Conservation (phyloP, 2,888 invertebrate genomes). For the Tetranychus piercei region DNA sequence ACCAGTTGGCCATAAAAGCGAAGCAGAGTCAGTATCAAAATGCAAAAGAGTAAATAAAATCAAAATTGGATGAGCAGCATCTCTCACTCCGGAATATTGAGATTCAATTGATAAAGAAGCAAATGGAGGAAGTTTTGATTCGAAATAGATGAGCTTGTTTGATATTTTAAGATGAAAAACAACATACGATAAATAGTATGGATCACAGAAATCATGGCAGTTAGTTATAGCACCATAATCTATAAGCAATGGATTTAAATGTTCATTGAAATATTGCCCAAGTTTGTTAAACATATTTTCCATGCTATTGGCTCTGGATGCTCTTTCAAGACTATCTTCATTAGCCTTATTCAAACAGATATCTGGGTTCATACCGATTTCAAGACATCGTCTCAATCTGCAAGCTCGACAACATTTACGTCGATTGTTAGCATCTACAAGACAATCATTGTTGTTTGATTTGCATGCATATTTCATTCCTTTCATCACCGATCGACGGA, state of each 20-base stretch:
- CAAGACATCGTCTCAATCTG: neutral
- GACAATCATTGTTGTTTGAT: neutral
- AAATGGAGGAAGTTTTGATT: neutral
- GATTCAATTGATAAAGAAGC: neutral
- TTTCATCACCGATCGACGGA: slow-evolving; percentile 6
- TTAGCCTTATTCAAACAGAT: slow-evolving; percentile 7
- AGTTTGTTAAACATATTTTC: neutral
- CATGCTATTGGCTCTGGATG: neutral
- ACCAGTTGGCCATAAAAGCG: neutral
- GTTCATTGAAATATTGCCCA: neutral
- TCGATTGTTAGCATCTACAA: neutral
- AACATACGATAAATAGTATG: neutral
- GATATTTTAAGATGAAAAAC: neutral
- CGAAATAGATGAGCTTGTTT: neutral
- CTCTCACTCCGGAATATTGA: neutral
- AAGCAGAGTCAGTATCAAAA: no score
- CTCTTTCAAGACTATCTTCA: neutral
- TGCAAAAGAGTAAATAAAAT: no score
- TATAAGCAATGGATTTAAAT: neutral
- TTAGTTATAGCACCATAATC: neutral
- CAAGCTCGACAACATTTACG: slow-evolving; percentile 9
- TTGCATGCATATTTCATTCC: neutral
- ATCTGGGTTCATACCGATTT: slow-evolving; percentile 6
- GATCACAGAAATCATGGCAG: neutral
- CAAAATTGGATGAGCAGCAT: no score